Evolutionary conservation across 2,797 vertebrate genomes (phyloP).

Genomic region (Cyprinodon diabolis): DNA sequence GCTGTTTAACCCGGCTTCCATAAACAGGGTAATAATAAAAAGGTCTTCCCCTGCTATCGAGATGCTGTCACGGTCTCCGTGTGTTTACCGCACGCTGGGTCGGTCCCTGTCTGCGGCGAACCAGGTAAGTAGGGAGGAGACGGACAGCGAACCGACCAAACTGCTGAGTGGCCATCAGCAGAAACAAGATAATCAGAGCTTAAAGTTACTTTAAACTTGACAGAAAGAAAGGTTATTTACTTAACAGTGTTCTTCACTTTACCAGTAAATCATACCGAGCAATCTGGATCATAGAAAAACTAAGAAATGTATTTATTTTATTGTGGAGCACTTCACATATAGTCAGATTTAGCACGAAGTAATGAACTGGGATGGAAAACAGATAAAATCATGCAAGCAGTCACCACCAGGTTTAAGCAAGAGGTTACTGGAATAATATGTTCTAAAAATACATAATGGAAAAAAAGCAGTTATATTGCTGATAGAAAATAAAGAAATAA

Average conservation of each 20-base stretch:
- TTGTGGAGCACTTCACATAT: no score
- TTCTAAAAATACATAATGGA: background rate
- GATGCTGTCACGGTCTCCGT: constrained; percentile 82
- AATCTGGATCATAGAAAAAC: background rate
- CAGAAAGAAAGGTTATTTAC: background rate
- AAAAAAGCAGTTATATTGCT: background rate
- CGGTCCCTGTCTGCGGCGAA: constrained; percentile 81
- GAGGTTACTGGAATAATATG: background rate
- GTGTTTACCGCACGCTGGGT: constrained; percentile 79
- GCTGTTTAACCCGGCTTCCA: background rate
- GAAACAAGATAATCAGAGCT: no score
- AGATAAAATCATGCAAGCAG: background rate
- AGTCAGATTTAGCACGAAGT: background rate
- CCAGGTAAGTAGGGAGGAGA: constrained; percentile 75
- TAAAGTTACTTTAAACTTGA: background rate
- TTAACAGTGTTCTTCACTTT: background rate
- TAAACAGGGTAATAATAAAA: background rate
- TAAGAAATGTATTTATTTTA: no score
- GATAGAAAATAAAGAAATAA: background rate
- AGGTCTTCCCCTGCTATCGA: background rate
- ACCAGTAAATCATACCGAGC: background rate
- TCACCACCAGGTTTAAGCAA: background rate
- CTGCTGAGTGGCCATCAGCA: background rate
- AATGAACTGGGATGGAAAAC: background rate
- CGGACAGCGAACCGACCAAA: background rate